phyloP scores from a whole-genome alignment of 2,113 vertebrate species.

The Uropsilus gracilis region DNA sequence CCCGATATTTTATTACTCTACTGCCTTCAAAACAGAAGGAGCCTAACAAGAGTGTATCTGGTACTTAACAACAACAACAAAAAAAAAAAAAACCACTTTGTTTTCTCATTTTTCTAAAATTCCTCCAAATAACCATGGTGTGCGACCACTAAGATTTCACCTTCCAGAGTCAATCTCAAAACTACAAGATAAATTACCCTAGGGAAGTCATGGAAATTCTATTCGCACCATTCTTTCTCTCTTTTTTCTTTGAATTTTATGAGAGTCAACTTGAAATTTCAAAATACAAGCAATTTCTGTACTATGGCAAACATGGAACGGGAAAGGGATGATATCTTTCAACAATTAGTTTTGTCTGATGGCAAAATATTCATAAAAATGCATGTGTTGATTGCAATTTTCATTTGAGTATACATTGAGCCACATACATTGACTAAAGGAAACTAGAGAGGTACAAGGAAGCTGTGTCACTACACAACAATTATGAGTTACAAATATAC shows the following conservation, averaged over 20 bases:
- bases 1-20: conserved; percentile 42
- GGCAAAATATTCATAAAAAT: neutral
- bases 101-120: conserved; percentile 1
- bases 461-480: neutral
- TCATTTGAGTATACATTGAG: neutral
- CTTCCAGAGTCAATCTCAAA: neutral
- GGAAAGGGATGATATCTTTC: neutral
- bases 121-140: neutral
- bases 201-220: neutral
- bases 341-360: neutral
- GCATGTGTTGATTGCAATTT: neutral
- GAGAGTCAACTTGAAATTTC: conserved; percentile 30
- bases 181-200: neutral
- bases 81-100: neutral
- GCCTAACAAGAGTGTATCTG: neutral
- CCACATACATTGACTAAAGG: neutral
- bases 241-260: neutral
- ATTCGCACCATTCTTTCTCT: neutral
- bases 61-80: neutral
- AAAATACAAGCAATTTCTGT: neutral
- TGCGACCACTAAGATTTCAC: neutral
- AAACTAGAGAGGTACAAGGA: neutral
- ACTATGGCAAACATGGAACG: neutral
- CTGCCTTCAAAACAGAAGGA: conserved; percentile 49
- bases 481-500: neutral